Evolutionary conservation across 2,888 invertebrate genomes (phyloP).

Genomic region (Nymphalis polychloros): DNA sequence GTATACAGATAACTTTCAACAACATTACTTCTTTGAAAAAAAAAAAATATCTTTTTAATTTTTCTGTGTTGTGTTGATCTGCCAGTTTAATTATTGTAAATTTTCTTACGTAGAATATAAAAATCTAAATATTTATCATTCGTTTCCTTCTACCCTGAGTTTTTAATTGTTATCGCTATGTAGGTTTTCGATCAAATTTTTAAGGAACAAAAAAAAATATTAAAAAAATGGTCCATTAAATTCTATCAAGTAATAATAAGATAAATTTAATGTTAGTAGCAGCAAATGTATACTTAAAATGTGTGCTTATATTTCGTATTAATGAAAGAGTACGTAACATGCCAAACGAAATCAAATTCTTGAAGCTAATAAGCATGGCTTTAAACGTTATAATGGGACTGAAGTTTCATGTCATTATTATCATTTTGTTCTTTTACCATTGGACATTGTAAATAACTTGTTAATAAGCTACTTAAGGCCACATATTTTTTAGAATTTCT

Average conservation of each 20-base stretch:
- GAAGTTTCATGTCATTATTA: constrained; percentile 51
- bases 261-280: constrained; percentile 50
- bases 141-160: constrained; percentile 34
- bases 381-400: constrained; percentile 69
- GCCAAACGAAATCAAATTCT: constrained; percentile 66
- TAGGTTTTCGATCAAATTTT: constrained; percentile 67
- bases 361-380: constrained; percentile 67
- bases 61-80: constrained; percentile 26
- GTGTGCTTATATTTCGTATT: constrained; percentile 61
- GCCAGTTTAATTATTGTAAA: constrained; percentile 15
- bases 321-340: constrained; percentile 52
- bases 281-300: constrained; percentile 62
- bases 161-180: constrained; percentile 62
- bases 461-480: constrained; percentile 57
- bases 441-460: constrained; percentile 73
- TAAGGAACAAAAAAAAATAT: constrained; percentile 63
- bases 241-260: constrained; percentile 70
- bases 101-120: constrained; percentile 11
- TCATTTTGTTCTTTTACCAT: constrained; percentile 55
- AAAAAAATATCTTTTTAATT: constrained; percentile 16
- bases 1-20: constrained; percentile 45
- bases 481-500: constrained; percentile 48
- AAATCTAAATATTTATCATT: constrained; percentile 5
- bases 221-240: constrained; percentile 76
- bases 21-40: constrained; percentile 30